A percentile compares a stretch with the other conserved stretches of the same genome.
These are phyloP conservation scores for Oscheius sp. DNA, from an alignment of 2,888 invertebrate genomes.

Conservation along the genomic window DNA sequence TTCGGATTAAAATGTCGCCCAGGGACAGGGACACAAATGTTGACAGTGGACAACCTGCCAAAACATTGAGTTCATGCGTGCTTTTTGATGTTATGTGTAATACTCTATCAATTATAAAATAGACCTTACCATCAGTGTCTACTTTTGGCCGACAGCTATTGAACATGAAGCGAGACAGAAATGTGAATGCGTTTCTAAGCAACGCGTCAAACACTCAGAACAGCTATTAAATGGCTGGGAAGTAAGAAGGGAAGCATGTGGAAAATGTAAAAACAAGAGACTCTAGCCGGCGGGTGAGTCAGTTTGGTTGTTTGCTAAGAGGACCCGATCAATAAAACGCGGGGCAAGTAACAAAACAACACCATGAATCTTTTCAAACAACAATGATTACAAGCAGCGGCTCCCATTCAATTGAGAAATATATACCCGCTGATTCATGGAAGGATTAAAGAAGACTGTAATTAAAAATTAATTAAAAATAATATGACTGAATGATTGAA, in stretches of 20 bases:
- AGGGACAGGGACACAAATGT: no score
- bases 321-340: constrained; percentile 2
- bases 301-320: constrained; percentile 27
- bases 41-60: background rate
- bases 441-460: background rate
- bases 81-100: background rate
- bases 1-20: no score
- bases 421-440: background rate
- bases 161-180: constrained; percentile 18
- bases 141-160: constrained; percentile 16
- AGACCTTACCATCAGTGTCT: background rate
- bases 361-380: background rate
- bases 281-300: background rate
- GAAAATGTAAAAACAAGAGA: background rate
- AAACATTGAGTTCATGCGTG: constrained; percentile 6
- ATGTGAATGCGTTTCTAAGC: background rate
- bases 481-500: background rate
- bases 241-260: background rate
- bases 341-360: constrained; percentile 18
- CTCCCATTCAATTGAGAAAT: background rate
- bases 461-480: background rate
- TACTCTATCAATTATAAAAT: background rate
- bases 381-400: no score
- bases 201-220: no score
- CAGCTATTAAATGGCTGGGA: background rate